These are phyloP conservation scores for Kryptopterus vitreolus DNA, from an alignment of 2,797 vertebrate species.

Conservation along the genomic window DNA sequence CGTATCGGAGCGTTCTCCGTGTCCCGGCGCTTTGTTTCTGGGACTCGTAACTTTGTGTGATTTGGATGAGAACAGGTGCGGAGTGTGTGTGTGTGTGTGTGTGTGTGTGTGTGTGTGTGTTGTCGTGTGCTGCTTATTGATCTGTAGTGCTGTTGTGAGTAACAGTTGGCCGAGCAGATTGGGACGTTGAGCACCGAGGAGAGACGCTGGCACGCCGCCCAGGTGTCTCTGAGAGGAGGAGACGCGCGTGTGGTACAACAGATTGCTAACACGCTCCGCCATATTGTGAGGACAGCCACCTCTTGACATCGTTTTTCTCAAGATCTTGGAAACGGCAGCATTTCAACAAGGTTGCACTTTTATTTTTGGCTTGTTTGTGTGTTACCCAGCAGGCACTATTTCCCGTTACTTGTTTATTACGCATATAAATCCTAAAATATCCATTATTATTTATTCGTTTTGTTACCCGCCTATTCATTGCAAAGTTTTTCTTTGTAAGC, in stretches of 20 bases:
- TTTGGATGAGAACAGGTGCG: conserved; percentile 23
- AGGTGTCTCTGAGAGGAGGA: conserved; percentile 48
- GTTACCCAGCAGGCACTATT: not conserved
- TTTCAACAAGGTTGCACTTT: not conserved
- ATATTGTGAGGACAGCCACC: conserved; percentile 37
- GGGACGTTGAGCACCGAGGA: conserved; percentile 48
- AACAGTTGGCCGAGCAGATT: conserved; percentile 58
- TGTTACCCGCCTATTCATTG: not conserved
- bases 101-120: conserved; percentile 43
- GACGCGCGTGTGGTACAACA: conserved; percentile 51
- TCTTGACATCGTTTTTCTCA: conserved; percentile 35
- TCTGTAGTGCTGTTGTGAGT: conserved; percentile 44
- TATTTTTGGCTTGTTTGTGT: not conserved
- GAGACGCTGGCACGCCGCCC: conserved; percentile 50
- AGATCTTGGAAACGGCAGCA: not conserved
- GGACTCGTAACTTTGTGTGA: not conserved
- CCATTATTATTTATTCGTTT: not conserved
- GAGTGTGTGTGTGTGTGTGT: conserved; percentile 25
- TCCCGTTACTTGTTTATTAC: not conserved
- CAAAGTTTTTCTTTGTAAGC: not conserved
- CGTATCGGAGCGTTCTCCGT: not conserved
- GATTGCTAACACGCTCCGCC: conserved; percentile 46
- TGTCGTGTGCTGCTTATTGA: conserved; percentile 48
- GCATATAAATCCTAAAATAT: too few relatives aligned
- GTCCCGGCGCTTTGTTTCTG: not conserved